Evolutionary conservation across 2,113 vertebrate genomes (phyloP).

Genomic region (Cromileptes altivelis): DNA sequence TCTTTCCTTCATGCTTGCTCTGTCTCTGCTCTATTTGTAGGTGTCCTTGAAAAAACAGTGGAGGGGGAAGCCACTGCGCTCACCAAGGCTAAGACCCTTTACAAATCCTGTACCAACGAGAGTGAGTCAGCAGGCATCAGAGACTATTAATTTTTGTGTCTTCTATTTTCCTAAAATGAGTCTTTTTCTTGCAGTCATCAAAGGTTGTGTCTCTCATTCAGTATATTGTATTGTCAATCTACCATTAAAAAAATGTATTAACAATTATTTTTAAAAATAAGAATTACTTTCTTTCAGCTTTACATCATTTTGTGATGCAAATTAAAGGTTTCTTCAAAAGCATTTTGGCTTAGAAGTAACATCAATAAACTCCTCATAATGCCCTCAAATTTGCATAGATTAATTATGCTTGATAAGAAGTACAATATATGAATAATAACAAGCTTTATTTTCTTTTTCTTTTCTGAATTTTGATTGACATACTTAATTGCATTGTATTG

Average conservation of each 20-base stretch:
- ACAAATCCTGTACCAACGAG: constrained; percentile 94
- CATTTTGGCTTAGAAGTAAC: neutral
- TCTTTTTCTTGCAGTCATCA: neutral
- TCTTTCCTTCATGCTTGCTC: constrained; percentile 23
- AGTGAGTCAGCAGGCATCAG: constrained; percentile 85
- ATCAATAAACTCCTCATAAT: constrained; percentile 5
- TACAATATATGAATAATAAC: neutral
- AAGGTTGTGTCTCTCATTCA: constrained; percentile 9
- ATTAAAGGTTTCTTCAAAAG: constrained; percentile 6
- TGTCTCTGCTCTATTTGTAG: constrained; percentile 79
- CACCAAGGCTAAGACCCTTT: constrained; percentile 93
- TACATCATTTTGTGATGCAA: constrained; percentile 3
- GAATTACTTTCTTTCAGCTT: neutral
- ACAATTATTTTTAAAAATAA: constrained; percentile 1
- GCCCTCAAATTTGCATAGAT: neutral
- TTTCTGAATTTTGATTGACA: neutral
- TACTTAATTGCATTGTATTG: neutral
- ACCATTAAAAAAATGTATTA: neutral
- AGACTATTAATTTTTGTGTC: constrained; percentile 5
- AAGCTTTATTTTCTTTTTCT: neutral
- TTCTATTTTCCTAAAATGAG: constrained; percentile 23
- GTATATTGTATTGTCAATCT: constrained; percentile 9
- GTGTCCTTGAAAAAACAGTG: constrained; percentile 87
- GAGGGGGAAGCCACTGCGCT: constrained; percentile 86
- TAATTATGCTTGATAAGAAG: neutral